Conservation (phyloP, 2,888 invertebrate genomes). For the Dastarcus helophoroides region DNA sequence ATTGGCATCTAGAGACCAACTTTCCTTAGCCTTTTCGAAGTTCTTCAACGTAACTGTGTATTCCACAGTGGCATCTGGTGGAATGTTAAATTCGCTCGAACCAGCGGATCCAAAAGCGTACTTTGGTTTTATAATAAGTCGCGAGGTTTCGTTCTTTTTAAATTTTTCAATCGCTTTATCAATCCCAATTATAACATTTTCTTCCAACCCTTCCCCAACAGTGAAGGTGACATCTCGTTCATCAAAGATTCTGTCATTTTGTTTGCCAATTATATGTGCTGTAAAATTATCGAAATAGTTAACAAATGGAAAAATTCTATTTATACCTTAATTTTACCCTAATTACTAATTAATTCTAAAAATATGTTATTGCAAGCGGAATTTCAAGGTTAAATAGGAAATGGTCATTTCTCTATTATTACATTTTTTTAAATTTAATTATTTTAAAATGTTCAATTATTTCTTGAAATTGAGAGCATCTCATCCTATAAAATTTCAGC, state of each 20-base stretch:
- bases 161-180: constrained; percentile 75
- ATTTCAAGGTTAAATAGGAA: too few species aligned
- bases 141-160: constrained; percentile 65
- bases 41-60: constrained; percentile 72
- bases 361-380: too few species aligned
- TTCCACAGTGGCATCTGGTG: constrained; percentile 64
- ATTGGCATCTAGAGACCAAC: constrained; percentile 67
- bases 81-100: constrained; percentile 58
- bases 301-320: constrained; percentile 2
- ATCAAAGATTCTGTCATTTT: constrained; percentile 60
- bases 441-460: too few species aligned
- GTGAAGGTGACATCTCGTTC: constrained; percentile 70
- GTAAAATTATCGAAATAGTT: constrained; percentile 12
- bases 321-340: not conserved
- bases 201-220: constrained; percentile 75
- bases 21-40: constrained; percentile 74
- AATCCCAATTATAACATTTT: constrained; percentile 66
- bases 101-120: constrained; percentile 71
- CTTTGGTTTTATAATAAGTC: constrained; percentile 59
- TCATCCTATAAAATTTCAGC: too few species aligned
- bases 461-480: too few species aligned
- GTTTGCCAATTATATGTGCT: constrained; percentile 64
- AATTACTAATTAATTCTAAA: too few species aligned
- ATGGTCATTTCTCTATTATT: too few species aligned
- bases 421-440: too few species aligned